Percentiles rank a stretch among this genome's conserved stretches.
phyloP scores from a whole-genome alignment of 2,113 vertebrate species.

The Bettongia penicillata region DNA sequence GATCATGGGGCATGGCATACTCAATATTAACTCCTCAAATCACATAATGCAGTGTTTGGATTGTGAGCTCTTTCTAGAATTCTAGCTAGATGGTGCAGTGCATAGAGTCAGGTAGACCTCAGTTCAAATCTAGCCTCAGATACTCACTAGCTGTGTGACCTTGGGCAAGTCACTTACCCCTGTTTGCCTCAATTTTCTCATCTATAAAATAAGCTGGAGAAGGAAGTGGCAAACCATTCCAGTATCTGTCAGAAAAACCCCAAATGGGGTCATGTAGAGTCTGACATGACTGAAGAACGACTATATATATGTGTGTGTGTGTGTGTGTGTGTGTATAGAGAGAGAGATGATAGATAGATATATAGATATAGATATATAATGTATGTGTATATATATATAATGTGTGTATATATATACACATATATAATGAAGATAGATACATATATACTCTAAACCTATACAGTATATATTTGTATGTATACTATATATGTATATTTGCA shows the following conservation, averaged over 20 bases:
- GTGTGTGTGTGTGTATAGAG: too few relatives aligned
- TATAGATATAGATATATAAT: too few relatives aligned
- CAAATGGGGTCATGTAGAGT: neutral
- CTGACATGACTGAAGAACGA: neutral
- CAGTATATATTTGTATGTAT: neutral
- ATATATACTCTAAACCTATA: neutral
- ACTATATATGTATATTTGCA: too few relatives aligned
- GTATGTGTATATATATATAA: too few relatives aligned
- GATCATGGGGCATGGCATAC: neutral
- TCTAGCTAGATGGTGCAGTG: neutral
- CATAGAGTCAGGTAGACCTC: neutral
- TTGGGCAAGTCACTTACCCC: neutral
- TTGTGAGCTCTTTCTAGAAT: neutral
- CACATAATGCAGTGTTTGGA: neutral
- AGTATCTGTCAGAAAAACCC: neutral
- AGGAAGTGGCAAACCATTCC: neutral
- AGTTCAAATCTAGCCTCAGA: neutral
- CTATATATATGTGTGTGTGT: neutral
- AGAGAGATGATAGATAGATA: too few relatives aligned
- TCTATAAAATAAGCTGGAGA: neutral
- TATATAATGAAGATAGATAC: neutral
- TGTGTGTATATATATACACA: too few relatives aligned
- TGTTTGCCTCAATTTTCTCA: neutral
- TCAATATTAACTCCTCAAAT: fast-evolving
- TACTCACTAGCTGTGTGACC: neutral